Evolutionary conservation across 2,888 invertebrate genomes (phyloP).

Genomic region (Limnephilus auricula): DNA sequence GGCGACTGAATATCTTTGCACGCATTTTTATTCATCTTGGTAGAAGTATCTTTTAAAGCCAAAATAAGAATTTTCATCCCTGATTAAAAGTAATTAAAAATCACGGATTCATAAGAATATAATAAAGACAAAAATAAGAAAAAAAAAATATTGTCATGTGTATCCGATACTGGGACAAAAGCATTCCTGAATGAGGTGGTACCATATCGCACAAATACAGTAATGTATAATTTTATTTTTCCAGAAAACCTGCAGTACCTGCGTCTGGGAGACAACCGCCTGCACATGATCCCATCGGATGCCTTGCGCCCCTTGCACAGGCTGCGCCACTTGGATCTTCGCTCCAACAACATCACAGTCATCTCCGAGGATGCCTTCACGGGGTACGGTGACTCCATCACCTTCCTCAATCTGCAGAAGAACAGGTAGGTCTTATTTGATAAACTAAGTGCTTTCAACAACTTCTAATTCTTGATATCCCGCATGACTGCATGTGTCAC

Average conservation of each 20-base stretch:
- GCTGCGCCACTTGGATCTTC: slow-evolving; percentile 91
- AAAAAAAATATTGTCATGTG: too few species aligned
- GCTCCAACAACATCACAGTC: slow-evolving; percentile 91
- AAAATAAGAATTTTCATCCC: too few species aligned
- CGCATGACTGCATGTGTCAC: too few species aligned
- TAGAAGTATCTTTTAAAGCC: too few species aligned
- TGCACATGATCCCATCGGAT: slow-evolving; percentile 90
- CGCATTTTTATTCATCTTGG: too few species aligned
- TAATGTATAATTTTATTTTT: slow-evolving; percentile 66
- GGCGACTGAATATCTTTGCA: too few species aligned
- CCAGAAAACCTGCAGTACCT: slow-evolving; percentile 93
- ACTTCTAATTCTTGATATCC: not conserved
- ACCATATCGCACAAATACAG: not conserved
- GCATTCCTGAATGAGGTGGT: too few species aligned
- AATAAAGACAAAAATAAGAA: too few species aligned
- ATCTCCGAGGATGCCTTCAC: slow-evolving; percentile 92
- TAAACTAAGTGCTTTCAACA: not conserved
- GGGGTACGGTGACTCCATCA: slow-evolving; percentile 93
- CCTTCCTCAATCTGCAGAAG: slow-evolving; percentile 94
- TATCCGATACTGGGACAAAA: too few species aligned
- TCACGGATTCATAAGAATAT: not conserved
- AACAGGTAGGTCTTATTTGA: slow-evolving; percentile 81
- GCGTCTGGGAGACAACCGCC: slow-evolving; percentile 91
- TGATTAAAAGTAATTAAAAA: not conserved
- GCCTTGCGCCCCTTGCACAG: slow-evolving; percentile 90